Evolutionary conservation across 2,888 invertebrate species (phyloP).

Genomic region (Physocephala rufipes): DNA sequence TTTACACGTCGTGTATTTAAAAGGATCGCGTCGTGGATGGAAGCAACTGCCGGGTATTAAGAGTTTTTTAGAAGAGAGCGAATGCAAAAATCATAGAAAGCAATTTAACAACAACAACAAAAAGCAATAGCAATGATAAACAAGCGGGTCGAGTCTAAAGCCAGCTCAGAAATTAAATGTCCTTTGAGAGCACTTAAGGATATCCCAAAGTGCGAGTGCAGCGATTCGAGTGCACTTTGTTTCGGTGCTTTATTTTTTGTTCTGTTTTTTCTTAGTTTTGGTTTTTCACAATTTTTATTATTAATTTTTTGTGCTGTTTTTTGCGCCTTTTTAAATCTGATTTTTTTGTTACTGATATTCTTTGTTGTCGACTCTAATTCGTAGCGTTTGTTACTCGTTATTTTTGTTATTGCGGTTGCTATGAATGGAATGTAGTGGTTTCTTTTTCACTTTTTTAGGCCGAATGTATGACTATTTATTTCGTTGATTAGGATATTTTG

Average conservation of each 20-base stretch:
- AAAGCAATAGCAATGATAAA: not conserved
- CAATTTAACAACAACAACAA: conserved; percentile 24
- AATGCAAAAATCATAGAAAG: conserved; percentile 1
- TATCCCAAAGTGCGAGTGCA: conserved; percentile 34
- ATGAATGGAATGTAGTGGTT: not conserved
- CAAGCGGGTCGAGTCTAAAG: not conserved
- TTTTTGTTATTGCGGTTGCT: not conserved
- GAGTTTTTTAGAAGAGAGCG: conserved; percentile 25
- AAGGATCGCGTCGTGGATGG: not conserved
- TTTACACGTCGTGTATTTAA: too few species aligned
- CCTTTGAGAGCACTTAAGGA: conserved; percentile 37
- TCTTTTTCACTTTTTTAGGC: conserved; percentile 11
- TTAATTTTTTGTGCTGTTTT: not conserved
- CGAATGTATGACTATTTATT: conserved; percentile 11
- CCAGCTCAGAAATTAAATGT: conserved; percentile 39
- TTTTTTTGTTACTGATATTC: conserved; percentile 9
- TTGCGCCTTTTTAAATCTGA: too few species aligned
- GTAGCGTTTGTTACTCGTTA: not conserved
- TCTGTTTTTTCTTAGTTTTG: conserved; percentile 7
- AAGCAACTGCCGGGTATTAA: conserved; percentile 11
- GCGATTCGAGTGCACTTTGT: conserved; percentile 34
- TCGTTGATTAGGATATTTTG: conserved; percentile 13
- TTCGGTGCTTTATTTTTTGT: conserved; percentile 13
- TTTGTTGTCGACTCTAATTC: conserved; percentile 7
- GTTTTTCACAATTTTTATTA: conserved; percentile 1